Evolutionary conservation across 2,888 invertebrate genomes (phyloP).

Genomic region (Pollenia labialis): DNA sequence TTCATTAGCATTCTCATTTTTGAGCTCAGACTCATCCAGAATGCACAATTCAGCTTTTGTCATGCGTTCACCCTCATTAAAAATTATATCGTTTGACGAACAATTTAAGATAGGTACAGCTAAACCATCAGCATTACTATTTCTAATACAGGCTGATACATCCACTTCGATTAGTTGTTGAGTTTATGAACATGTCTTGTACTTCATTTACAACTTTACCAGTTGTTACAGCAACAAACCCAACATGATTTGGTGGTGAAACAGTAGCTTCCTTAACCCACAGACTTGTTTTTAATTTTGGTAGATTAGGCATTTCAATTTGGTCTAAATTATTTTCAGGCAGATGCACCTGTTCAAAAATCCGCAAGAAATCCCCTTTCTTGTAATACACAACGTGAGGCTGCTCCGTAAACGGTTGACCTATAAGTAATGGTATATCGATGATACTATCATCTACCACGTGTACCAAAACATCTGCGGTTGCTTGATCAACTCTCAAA

Average conservation of each 20-base stretch:
- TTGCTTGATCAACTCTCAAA: not conserved
- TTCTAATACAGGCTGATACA: conserved; percentile 30
- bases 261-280: conserved; percentile 30
- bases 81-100: not conserved
- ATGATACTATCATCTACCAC: conserved; percentile 17
- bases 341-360: not conserved
- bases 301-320: conserved; percentile 19
- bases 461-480: not conserved
- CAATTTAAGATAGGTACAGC: conserved; percentile 24
- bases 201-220: not conserved
- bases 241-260: conserved; percentile 14
- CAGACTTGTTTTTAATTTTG: conserved; percentile 13
- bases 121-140: conserved; percentile 15
- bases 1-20: not conserved
- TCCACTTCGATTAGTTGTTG: conserved; percentile 5
- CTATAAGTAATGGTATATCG: not conserved
- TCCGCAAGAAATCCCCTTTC: not conserved
- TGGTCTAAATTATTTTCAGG: conserved; percentile 15
- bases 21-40: conserved; percentile 3
- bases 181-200: not conserved
- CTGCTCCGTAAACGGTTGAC: conserved; percentile 33
- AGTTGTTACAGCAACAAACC: not conserved
- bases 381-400: conserved; percentile 13
- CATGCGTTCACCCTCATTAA: conserved; percentile 13
- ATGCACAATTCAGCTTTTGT: conserved; percentile 33